phyloP scores from a whole-genome alignment of 2,113 vertebrate genomes.

The Alexandromys fortis region DNA sequence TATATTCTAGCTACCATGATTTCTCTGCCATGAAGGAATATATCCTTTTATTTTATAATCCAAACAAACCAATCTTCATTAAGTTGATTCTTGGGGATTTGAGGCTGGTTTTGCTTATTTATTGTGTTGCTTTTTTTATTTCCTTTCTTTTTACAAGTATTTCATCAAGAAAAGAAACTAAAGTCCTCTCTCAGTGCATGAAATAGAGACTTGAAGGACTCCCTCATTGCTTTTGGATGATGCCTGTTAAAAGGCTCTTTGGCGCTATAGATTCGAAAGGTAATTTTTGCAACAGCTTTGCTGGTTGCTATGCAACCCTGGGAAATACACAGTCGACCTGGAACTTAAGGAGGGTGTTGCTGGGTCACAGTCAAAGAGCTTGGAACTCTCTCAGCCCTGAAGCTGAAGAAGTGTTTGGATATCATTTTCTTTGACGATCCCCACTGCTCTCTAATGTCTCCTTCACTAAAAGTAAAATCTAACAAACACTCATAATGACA shows the following conservation, averaged over 20 bases:
- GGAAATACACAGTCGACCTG: neutral
- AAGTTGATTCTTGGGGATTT: neutral
- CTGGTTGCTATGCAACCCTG: neutral
- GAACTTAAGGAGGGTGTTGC: neutral
- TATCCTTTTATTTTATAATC: neutral
- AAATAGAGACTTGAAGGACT: neutral
- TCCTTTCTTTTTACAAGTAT: neutral
- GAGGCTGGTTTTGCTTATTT: neutral
- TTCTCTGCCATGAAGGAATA: neutral
- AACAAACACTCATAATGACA: neutral
- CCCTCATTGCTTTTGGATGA: neutral
- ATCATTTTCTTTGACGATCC: neutral
- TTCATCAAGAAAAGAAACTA: neutral
- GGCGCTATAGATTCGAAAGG: neutral
- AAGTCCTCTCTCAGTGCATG: neutral
- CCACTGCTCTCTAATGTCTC: neutral
- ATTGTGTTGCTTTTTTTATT: neutral
- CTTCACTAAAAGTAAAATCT: neutral
- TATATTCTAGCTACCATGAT: neutral
- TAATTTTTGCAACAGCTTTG: neutral
- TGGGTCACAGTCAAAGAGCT: neutral
- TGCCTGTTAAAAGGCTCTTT: neutral
- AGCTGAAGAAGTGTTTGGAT: neutral
- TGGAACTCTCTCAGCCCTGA: neutral
- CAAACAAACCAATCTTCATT: neutral